phyloP scores from a whole-genome alignment of 2,888 invertebrate genomes.

The Drosophila suboccidentalis region DNA sequence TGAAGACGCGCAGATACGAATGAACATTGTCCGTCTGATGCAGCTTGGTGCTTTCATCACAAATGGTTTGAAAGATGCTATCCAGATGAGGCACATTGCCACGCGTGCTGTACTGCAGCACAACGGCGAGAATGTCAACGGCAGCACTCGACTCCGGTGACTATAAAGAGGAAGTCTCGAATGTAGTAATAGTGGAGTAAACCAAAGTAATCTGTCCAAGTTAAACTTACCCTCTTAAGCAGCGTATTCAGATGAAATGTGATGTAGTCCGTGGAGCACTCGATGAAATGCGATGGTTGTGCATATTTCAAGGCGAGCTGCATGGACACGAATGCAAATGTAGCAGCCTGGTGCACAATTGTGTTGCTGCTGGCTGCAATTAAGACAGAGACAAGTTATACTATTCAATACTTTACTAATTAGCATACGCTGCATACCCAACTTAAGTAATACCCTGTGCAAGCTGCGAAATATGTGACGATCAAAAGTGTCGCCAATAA shows the following conservation, averaged over 20 bases:
- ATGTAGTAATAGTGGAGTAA: background rate
- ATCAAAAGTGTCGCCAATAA: slow-evolving; percentile 87
- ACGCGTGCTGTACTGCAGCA: slow-evolving; percentile 90
- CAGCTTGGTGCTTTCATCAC: slow-evolving; percentile 82
- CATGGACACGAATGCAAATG: slow-evolving; percentile 87
- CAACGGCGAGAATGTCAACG: slow-evolving; percentile 90
- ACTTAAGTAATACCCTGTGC: slow-evolving; percentile 90
- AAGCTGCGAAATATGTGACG: slow-evolving; percentile 89
- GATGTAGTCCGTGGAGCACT: slow-evolving; percentile 90
- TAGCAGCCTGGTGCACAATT: slow-evolving; percentile 88
- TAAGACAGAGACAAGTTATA: too few relatives aligned
- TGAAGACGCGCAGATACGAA: slow-evolving; percentile 90
- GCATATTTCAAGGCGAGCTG: slow-evolving; percentile 87
- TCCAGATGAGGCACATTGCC: slow-evolving; percentile 89
- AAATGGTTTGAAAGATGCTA: slow-evolving; percentile 89
- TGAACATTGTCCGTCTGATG: slow-evolving; percentile 88
- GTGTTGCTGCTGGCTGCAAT: slow-evolving; percentile 88
- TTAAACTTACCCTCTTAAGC: slow-evolving; percentile 87
- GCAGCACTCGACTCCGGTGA: slow-evolving; percentile 88
- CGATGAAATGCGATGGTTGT: slow-evolving; percentile 88
- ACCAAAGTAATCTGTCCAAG: background rate
- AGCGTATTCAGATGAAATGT: slow-evolving; percentile 89
- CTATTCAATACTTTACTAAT: too few relatives aligned
- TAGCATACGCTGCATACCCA: slow-evolving; percentile 86
- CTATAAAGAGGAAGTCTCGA: slow-evolving; percentile 33